Conservation (phyloP, 2,113 vertebrate genomes). For the Lampris megalopsis region DNA sequence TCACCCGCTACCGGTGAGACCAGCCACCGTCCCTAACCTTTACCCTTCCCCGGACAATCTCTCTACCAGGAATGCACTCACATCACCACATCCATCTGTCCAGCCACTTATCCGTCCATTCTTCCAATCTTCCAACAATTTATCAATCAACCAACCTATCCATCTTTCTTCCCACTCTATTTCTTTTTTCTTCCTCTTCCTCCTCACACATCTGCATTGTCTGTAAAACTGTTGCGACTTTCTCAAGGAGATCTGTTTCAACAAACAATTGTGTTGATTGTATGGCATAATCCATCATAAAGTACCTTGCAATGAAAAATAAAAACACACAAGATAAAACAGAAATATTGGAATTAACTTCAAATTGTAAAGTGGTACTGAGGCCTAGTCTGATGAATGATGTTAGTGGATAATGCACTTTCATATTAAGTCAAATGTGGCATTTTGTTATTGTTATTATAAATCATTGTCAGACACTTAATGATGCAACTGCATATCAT, state of each 20-base stretch:
- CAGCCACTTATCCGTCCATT: neutral
- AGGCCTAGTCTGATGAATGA: constrained; percentile 25
- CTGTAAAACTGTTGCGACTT: neutral
- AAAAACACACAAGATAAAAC: neutral
- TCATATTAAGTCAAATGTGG: constrained; percentile 43
- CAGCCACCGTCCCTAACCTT: neutral
- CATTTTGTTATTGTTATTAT: constrained; percentile 50
- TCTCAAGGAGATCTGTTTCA: neutral
- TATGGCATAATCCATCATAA: constrained; percentile 8
- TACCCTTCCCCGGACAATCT: neutral
- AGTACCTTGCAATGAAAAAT: neutral
- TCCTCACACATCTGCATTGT: neutral
- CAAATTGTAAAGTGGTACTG: constrained; percentile 10
- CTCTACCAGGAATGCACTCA: neutral
- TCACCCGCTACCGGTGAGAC: constrained; percentile 95
- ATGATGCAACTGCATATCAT: constrained; percentile 26
- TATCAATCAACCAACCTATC: neutral
- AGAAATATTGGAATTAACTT: constrained; percentile 8
- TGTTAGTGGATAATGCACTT: constrained; percentile 28
- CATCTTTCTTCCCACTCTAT: neutral
- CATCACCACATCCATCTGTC: neutral
- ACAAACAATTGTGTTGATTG: neutral
- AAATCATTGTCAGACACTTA: constrained; percentile 55
- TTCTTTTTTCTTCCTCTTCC: neutral
- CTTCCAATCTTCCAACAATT: neutral